Evolutionary conservation across 2,888 invertebrate genomes (phyloP), one percentile per base, ranked within the genome.

Genomic region (Sepiola atlantica): DNA sequence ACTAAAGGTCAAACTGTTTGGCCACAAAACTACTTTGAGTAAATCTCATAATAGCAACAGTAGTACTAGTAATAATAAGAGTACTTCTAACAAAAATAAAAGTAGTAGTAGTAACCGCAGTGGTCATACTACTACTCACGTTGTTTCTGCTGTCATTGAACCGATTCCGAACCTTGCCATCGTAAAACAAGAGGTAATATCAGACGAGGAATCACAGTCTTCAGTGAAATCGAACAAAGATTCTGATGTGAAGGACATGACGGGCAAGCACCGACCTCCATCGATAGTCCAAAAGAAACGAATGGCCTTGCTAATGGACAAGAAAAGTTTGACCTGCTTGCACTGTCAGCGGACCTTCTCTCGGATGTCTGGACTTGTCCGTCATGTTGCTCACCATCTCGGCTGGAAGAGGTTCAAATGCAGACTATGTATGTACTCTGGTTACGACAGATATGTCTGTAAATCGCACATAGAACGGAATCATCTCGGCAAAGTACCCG

Each of bases 391-490:
- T 0, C 96, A 97, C 12, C 98, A 98, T 96, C 98, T 98, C 95
- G 98, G 98, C 95, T 98, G 98, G 98, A 98, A 98, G 96, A 98
- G 98, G 55, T 98, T 98, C 96, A 98, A 98, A 94, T 98, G 98
- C 96, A 98, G 98, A 96, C 97, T 98, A 35, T 98, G 98, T 97
- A 98, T 98, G 94, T 98, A 95, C 94, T 95, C 95, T 35, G 95
- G 96, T 93, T 96, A 96, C 92, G 96, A 96, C 94, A 94, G 95
- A 91, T 97, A 97, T 0, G 96, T 97, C 92, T 96, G 96, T 94
- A 96, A 95, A 77, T 96, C 96, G 1, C 97, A 97, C 94, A 94
- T 96, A 16, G 94, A 94, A n/a, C 94, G 96, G 35, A 95, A 95
- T 18, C 97, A 97, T 95, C 94, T 94, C 16, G 95, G 95, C 8